These are phyloP conservation scores for Oenanthe oenanthe DNA, from an alignment of 2,113 vertebrate genomes.

Conservation along the genomic window DNA sequence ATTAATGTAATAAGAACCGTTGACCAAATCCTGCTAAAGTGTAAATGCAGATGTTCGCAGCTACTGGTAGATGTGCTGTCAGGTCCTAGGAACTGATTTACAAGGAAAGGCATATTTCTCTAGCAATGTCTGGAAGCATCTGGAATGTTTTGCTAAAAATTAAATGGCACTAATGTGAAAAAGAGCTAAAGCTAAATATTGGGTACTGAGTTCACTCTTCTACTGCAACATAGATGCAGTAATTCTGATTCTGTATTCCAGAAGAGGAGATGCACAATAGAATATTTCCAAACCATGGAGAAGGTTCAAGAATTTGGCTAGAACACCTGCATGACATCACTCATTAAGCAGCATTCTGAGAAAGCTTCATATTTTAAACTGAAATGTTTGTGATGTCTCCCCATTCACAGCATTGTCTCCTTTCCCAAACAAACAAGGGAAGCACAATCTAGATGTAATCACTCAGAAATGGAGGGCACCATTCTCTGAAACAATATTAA, in stretches of 20 bases:
- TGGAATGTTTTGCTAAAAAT: neutral
- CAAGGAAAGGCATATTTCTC: neutral
- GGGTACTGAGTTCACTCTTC: neutral
- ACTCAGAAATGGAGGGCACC: neutral
- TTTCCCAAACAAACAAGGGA: neutral
- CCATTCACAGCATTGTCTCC: neutral
- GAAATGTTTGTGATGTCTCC: neutral
- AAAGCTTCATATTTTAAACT: neutral
- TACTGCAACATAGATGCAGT: neutral
- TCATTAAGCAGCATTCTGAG: neutral
- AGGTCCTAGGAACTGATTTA: neutral
- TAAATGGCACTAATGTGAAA: neutral
- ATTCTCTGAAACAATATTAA: neutral
- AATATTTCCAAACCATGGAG: neutral
- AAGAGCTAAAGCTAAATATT: neutral
- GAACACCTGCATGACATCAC: neutral
- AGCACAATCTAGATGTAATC: neutral
- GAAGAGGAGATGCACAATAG: neutral
- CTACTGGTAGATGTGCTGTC: neutral
- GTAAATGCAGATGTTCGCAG: neutral
- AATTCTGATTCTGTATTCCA: neutral
- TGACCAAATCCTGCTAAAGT: neutral
- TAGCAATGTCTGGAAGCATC: neutral
- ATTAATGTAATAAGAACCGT: neutral
- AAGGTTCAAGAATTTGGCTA: neutral